Base-by-base conservation (phyloP, 2,113 vertebrate genomes). In the Sclerurus mexicanus region DNA sequence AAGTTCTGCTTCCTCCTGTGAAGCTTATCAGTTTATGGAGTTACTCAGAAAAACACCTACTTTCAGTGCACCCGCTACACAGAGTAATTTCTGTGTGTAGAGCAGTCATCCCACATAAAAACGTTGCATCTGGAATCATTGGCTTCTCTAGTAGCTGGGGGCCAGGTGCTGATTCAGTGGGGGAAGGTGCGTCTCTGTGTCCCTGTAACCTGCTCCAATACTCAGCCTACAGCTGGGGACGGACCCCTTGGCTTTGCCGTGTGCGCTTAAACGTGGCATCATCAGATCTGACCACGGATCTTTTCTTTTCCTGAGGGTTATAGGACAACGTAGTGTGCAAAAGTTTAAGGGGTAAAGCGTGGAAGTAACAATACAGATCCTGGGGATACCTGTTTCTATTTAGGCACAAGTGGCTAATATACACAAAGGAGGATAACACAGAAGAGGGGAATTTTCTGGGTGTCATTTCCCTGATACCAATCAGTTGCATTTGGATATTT, bases 301-400 rank as follows among this genome's bases (percentile, higher is more conserved):
- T 35, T 39, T 50, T 19, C 4, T 21, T 11, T 13, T 27, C 71
- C 25, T 10, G 23, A 50, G 20, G 37, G 12, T 53, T n/a, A 58
- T 21, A 68, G 62, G 30, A 31, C 35, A 89, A 63, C 31, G 44
- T 0, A 52, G 11, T 8, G 56, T 55, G n/a, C 42, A 87, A 75
- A 77, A 13, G 3, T 66, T 74, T 42, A 37, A 75, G 44, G 66
- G 58, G 19, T 37, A 42, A 93, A 87, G 21, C 23, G 15, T 35
- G 47, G 6, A 85, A 79, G 15, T 71, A 58, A 28, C 30, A 44
- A 19, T 33, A 47, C 0, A 0, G 1, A 14, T 68, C 18, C 27
- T 35, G 44, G 52, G 78, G 50, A 22, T 42, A 52, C 4, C 18
- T 5, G n/a, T 37, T 69, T 62, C 28, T 85, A 44, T 46, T 82